Evolutionary conservation across 2,888 invertebrate species (phyloP).

Genomic region (Subacronicta megacephala): DNA sequence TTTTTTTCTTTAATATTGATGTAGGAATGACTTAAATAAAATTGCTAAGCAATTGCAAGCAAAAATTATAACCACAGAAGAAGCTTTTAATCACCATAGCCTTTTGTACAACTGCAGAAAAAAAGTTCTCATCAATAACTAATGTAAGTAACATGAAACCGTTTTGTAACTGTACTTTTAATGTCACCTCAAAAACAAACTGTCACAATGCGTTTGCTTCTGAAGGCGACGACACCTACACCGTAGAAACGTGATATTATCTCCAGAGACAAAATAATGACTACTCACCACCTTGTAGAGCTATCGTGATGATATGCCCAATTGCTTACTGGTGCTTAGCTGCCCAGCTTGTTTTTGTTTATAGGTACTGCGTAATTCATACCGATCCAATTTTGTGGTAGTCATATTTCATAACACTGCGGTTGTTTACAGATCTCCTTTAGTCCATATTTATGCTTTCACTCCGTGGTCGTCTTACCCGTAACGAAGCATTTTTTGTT

Average conservation of each 20-base stretch:
- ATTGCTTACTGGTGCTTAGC: constrained; percentile 64
- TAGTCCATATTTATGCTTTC: constrained; percentile 63
- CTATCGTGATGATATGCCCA: constrained; percentile 63
- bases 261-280: constrained; percentile 63
- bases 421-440: constrained; percentile 60
- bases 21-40: too few relatives aligned
- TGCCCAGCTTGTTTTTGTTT: constrained; percentile 50
- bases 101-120: too few relatives aligned
- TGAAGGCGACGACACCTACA: constrained; percentile 38
- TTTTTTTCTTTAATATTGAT: too few relatives aligned
- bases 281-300: constrained; percentile 62
- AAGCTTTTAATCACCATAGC: too few relatives aligned
- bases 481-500: constrained; percentile 39
- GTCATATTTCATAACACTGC: constrained; percentile 61
- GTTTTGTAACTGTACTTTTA: constrained; percentile 27
- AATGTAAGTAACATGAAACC: constrained; percentile 21
- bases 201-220: constrained; percentile 34
- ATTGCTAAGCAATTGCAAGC: too few relatives aligned
- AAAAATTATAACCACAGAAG: too few relatives aligned
- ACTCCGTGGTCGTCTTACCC: constrained; percentile 46
- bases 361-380: constrained; percentile 48
- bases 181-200: constrained; percentile 26
- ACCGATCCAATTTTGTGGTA: constrained; percentile 65
- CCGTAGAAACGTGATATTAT: constrained; percentile 61
- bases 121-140: constrained; percentile 11